These are phyloP conservation scores for Petrolisthes manimaculis DNA, from an alignment of 2,888 invertebrate species.

Conservation along the genomic window DNA sequence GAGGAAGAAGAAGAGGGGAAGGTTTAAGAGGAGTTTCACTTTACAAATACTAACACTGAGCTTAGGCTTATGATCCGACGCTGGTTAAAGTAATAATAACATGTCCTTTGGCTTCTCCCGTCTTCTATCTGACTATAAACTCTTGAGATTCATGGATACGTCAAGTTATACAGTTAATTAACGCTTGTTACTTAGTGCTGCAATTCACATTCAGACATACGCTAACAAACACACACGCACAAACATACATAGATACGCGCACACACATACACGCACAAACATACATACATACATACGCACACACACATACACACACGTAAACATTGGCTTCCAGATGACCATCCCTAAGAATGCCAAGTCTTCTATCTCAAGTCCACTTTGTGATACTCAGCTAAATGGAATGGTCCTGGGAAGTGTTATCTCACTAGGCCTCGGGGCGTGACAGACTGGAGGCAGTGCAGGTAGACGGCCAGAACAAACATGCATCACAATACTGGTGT, in stretches of 20 bases:
- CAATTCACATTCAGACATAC: background rate
- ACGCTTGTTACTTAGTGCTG: too few relatives aligned
- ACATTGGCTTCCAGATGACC: background rate
- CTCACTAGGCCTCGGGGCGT: background rate
- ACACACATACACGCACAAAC: background rate
- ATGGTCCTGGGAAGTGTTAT: too few relatives aligned
- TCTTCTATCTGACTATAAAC: too few relatives aligned
- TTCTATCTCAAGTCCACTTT: background rate
- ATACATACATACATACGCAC: background rate
- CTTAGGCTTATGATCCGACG: too few relatives aligned
- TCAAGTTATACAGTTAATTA: too few relatives aligned
- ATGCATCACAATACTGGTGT: constrained; percentile 13
- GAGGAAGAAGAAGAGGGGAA: too few relatives aligned
- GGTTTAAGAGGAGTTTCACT: too few relatives aligned
- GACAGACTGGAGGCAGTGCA: constrained; percentile 6
- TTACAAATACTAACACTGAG: too few relatives aligned
- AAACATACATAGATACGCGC: background rate
- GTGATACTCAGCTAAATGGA: too few relatives aligned
- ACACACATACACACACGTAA: background rate
- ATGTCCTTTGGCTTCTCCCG: too few relatives aligned
- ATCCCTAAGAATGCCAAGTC: background rate
- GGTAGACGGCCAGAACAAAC: constrained; percentile 13
- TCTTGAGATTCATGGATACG: too few relatives aligned
- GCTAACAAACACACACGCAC: background rate
- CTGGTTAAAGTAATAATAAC: too few relatives aligned